Evolutionary conservation across 2,888 invertebrate species (phyloP), one percentile per base, ranked within the genome.

Genomic region (Ennomos fuscantarius): DNA sequence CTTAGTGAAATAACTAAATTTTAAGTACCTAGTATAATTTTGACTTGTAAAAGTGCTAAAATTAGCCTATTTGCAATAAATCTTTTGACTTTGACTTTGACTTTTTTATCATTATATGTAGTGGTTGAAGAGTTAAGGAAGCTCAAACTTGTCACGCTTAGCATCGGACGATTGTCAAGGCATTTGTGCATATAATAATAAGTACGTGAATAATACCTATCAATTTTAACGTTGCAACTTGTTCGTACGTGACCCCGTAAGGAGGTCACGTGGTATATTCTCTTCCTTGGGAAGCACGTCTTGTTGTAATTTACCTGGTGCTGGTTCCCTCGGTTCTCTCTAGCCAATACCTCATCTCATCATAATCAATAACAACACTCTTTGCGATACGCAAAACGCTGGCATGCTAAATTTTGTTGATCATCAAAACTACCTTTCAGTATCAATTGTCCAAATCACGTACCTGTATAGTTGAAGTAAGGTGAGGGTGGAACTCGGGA

Each of bases 401-500:
- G 24, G 84, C 83, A 80, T 84, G 84, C 73, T 71, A 69, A 68
- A 76, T 81, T 45, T 57, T 48, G 50, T 48, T 51, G 34, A 24
- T 6, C 6, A 24, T 32, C 31, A 39, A 73, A 24, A 24, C 24
- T 24, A 24, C 5, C 24, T 24, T n/a, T 45, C 55, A 55, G 68
- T 64, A 53, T 57, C 66, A 68, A 63, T 57, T 0, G 66, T 66
- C 66, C 24, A 68, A 72, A 71, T 72, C 70, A 79, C 83, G 50
- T 66, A 88, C 89, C 85, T 86, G 76, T 52, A 87, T 81, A 9
- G 81, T 74, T 60, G 81, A 72, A 63, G 76, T 78, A 45, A 87
- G 70, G 63, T 82, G 73, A 41, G 88, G 87, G 64, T 80, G 78
- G 70, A 89, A 89, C 63, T 89, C 89, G 35, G 89, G 87, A 51